These are phyloP conservation scores for Tethya wilhelma DNA, from an alignment of 37 sponge, comb jelly and placozoan species.

Conservation along the genomic window DNA sequence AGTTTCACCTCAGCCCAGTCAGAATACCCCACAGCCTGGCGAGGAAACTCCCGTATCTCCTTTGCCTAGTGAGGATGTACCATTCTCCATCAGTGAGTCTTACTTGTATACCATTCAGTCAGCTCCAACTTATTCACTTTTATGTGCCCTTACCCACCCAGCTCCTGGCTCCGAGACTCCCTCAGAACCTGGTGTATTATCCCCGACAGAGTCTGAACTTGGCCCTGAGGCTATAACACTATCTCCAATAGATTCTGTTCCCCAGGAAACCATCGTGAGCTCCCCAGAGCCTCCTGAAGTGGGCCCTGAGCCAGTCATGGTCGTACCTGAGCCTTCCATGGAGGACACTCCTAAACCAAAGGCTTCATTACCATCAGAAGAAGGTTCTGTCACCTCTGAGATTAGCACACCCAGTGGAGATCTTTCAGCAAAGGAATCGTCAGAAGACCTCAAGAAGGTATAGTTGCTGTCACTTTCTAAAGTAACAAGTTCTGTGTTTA, in stretches of 20 bases:
- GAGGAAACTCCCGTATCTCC: too few species aligned
- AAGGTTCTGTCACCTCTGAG: not conserved
- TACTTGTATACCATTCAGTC: too few species aligned
- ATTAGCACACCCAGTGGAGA: not conserved
- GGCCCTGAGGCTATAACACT: slow-evolving; percentile 1
- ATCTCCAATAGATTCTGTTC: not conserved
- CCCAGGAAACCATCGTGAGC: not conserved
- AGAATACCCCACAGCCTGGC: too few species aligned
- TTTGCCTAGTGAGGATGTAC: too few species aligned
- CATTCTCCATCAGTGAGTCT: too few species aligned
- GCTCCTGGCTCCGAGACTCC: not conserved
- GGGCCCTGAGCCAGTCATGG: slow-evolving; percentile 1
- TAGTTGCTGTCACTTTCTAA: too few species aligned
- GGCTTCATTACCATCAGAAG: not conserved
- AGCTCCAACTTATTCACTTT: too few species aligned
- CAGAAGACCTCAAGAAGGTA: not conserved
- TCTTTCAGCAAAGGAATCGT: not conserved
- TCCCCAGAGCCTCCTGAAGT: not conserved
- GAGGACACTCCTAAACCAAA: not conserved
- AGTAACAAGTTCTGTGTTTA: too few species aligned
- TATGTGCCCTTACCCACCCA: too few species aligned
- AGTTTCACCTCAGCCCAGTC: too few species aligned
- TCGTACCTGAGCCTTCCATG: not conserved
- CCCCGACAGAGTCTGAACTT: slow-evolving; percentile 4
- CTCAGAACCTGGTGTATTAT: not conserved